A percentile compares a stretch with the other conserved stretches of the same genome.
phyloP scores from a whole-genome alignment of 2,888 invertebrate genomes.

The Creontiades dilutus region DNA sequence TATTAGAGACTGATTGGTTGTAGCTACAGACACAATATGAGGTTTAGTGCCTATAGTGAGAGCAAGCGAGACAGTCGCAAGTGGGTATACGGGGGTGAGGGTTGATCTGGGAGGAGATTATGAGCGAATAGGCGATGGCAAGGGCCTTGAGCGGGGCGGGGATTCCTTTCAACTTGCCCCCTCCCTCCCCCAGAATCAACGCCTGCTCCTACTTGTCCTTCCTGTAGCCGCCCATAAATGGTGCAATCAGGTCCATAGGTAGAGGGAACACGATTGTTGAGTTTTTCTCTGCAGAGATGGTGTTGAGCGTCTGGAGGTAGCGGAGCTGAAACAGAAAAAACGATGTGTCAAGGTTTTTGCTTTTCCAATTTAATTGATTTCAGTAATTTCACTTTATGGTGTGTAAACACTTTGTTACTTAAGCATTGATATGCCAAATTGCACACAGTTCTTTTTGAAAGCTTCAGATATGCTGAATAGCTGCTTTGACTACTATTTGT shows the following conservation, averaged over 20 bases:
- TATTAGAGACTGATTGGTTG: not conserved
- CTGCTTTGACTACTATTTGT: too few relatives aligned
- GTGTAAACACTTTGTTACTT: too few relatives aligned
- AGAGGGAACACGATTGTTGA: conserved; percentile 96
- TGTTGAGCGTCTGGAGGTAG: conserved; percentile 93
- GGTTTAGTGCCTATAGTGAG: conserved; percentile 58
- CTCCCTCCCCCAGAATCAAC: conserved; percentile 53
- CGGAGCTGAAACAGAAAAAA: conserved; percentile 81
- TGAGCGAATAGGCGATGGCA: conserved; percentile 67
- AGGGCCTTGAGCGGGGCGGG: conserved; percentile 62
- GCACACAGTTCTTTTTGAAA: too few relatives aligned
- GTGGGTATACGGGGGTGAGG: conserved; percentile 64
- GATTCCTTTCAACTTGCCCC: not conserved
- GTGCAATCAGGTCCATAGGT: conserved; percentile 87
- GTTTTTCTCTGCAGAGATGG: conserved; percentile 96
- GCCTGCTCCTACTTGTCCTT: conserved; percentile 72
- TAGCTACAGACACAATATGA: not conserved
- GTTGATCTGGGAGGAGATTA: conserved; percentile 67
- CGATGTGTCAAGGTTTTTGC: not conserved
- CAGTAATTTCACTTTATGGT: too few relatives aligned
- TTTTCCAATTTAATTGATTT: too few relatives aligned
- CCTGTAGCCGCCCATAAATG: conserved; percentile 79
- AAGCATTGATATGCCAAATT: too few relatives aligned
- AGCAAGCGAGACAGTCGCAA: conserved; percentile 67
- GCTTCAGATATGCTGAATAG: too few relatives aligned